Percentiles rank a stretch among this genome's conserved stretches.
These are phyloP conservation scores for Cacoxenus indagator DNA, from an alignment of 2,888 invertebrate genomes.

Conservation along the genomic window DNA sequence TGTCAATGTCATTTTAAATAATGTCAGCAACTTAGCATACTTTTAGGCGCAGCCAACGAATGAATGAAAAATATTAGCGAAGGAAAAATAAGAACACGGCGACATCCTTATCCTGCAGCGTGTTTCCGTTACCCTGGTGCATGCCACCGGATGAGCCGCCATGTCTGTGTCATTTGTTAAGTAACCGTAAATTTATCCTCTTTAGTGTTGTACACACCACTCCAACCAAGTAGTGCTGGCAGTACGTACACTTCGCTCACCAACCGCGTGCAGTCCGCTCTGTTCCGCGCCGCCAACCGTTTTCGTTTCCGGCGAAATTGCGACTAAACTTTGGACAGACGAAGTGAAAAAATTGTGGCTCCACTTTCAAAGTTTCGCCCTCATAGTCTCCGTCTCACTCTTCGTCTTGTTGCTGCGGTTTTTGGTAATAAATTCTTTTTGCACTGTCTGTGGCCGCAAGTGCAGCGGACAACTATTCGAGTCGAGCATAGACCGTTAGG, in stretches of 20 bases:
- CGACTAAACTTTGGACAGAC: conserved; percentile 29
- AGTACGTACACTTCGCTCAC: not conserved
- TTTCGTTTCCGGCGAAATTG: conserved; percentile 33
- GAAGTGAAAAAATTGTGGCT: conserved; percentile 37
- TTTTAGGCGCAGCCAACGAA: conserved; percentile 37
- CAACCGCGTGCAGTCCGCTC: conserved; percentile 6
- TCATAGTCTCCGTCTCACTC: conserved; percentile 31
- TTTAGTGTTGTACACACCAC: too few species aligned
- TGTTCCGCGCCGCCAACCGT: not conserved
- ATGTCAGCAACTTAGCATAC: conserved; percentile 50
- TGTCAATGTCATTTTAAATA: conserved; percentile 62
- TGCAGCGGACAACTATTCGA: conserved; percentile 39
- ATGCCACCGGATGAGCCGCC: not conserved
- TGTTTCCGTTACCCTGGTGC: not conserved
- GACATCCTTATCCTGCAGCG: conserved; percentile 13
- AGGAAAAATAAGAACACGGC: conserved; percentile 42
- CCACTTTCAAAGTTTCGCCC: not conserved
- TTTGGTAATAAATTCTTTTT: conserved; percentile 60
- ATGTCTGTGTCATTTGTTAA: conserved; percentile 1
- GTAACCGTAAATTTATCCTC: conserved; percentile 9
- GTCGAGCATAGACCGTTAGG: too few species aligned
- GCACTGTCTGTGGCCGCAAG: conserved; percentile 45
- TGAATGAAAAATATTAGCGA: conserved; percentile 41
- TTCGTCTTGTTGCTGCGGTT: conserved; percentile 57
- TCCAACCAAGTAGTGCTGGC: not conserved